Conservation (phyloP, 2,888 invertebrate genomes). For the Merodon equestris region DNA sequence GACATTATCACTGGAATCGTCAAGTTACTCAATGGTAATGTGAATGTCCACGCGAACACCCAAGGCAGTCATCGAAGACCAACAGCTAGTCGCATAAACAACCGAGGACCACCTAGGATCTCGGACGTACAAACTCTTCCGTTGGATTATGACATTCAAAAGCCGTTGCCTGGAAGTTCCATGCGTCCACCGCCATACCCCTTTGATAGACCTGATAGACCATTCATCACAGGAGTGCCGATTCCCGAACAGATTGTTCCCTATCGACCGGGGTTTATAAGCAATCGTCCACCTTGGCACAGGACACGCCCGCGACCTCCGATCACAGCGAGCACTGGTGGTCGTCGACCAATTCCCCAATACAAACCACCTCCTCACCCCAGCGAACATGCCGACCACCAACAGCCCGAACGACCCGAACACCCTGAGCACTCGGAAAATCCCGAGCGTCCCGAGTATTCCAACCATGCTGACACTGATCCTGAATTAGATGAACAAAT, state of each 20-base stretch:
- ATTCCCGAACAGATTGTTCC: slow-evolving; percentile 88
- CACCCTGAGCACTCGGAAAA: slow-evolving; percentile 71
- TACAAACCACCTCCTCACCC: slow-evolving; percentile 83
- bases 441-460: slow-evolving; percentile 69
- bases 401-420: slow-evolving; percentile 70
- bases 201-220: slow-evolving; percentile 84
- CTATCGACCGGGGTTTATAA: slow-evolving; percentile 82
- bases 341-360: slow-evolving; percentile 81
- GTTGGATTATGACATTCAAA: slow-evolving; percentile 79
- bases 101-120: slow-evolving; percentile 92
- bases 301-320: slow-evolving; percentile 81
- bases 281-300: slow-evolving; percentile 84
- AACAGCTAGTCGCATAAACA: slow-evolving; percentile 89
- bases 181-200: slow-evolving; percentile 82
- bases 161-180: slow-evolving; percentile 73
- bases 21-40: slow-evolving; percentile 92
- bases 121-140: slow-evolving; percentile 86
- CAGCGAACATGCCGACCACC: slow-evolving; percentile 67
- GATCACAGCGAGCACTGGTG: slow-evolving; percentile 76
- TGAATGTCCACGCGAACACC: slow-evolving; percentile 89
- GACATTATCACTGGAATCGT: slow-evolving; percentile 95
- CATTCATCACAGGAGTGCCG: slow-evolving; percentile 84
- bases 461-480: too few relatives aligned
- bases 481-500: slow-evolving; percentile 72
- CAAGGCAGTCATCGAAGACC: slow-evolving; percentile 83